Evolutionary conservation across 2,888 invertebrate species (phyloP), one percentile per base, ranked within the genome.

Genomic region (Phlogophora meticulosa): DNA sequence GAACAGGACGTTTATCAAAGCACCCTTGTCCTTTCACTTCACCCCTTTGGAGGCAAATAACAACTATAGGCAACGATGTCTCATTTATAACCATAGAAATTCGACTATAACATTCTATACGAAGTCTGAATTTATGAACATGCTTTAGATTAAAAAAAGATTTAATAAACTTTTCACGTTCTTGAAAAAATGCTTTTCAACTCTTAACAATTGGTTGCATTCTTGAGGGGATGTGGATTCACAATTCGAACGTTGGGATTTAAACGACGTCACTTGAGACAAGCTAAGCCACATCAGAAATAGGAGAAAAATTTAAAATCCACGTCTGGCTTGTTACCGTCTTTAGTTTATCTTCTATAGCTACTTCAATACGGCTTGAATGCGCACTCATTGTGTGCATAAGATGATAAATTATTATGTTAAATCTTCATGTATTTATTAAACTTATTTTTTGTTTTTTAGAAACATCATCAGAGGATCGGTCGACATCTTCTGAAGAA

Each of bases 401-500:
- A 38, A 10, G 20, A 32, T 36, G 45, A 40, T 34, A 17, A 42
- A 66, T 57, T 17, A n/a, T 24, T 24, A n/a, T 15, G 1, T 36
- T 17, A 22, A 40, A 38, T 42, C 0, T 36, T 58, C 1, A 43
- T 24, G 28, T 9, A 45, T 0, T 59, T 7, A 28, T 28, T n/a
- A n/a, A n/a, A n/a, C n/a, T 4, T 28, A 28, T 28, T 40, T 60
- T 78, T 78, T 76, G 9, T 59, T 76, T 93, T 90, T 24, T 83
- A 95, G 95, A 95, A 90, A 91, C 95, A 73, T 91, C 92, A 69
- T 92, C 94, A 57, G 94, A 94, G 76, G 93, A 93, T 78, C 91
- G 91, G 62, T 86, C 92, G 87, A 96, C 96, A 48, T 87, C 93
- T 88, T 96, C 96, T 57, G 96, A 96, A 70, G 96, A 95, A 63